Conservation (phyloP, 1,140 invertebrate genomes). For the Drosophila micromelanica region DNA sequence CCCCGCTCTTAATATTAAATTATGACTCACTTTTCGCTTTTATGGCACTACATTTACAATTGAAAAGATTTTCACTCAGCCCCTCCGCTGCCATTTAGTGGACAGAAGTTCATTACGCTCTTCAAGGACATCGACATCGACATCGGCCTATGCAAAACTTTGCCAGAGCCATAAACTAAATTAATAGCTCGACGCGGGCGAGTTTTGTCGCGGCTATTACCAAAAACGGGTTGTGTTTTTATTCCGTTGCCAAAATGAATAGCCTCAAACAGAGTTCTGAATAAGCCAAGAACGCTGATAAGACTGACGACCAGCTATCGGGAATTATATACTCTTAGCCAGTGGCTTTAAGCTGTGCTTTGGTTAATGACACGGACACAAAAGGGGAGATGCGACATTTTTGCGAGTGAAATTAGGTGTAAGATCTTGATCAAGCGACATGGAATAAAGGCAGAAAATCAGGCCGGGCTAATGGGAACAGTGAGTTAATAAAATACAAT, state of each 20-base stretch:
- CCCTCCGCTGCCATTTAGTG: slow-evolving; percentile 11
- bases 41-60: slow-evolving; percentile 40
- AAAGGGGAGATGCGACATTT: slow-evolving; percentile 6
- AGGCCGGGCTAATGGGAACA: no score
- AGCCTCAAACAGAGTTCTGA: neutral
- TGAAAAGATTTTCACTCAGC: slow-evolving; percentile 45
- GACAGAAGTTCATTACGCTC: slow-evolving; percentile 52
- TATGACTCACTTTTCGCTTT: slow-evolving; percentile 53
- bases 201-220: slow-evolving; percentile 46
- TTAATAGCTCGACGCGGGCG: slow-evolving; percentile 43
- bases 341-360: slow-evolving; percentile 14
- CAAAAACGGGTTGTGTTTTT: slow-evolving; percentile 47
- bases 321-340: slow-evolving; percentile 31
- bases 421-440: slow-evolving; percentile 13
- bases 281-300: slow-evolving; percentile 1
- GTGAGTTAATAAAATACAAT: neutral
- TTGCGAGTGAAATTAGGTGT: slow-evolving; percentile 14
- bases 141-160: slow-evolving; percentile 42
- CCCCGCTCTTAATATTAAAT: slow-evolving; percentile 45
- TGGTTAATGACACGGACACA: slow-evolving; percentile 8
- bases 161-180: slow-evolving; percentile 52
- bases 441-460: neutral
- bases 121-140: slow-evolving; percentile 45
- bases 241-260: slow-evolving; percentile 39
- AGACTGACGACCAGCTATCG: slow-evolving; percentile 10